phyloP scores from a whole-genome alignment of 2,797 vertebrate genomes.

The Lepidocolaptes lacrymiger region DNA sequence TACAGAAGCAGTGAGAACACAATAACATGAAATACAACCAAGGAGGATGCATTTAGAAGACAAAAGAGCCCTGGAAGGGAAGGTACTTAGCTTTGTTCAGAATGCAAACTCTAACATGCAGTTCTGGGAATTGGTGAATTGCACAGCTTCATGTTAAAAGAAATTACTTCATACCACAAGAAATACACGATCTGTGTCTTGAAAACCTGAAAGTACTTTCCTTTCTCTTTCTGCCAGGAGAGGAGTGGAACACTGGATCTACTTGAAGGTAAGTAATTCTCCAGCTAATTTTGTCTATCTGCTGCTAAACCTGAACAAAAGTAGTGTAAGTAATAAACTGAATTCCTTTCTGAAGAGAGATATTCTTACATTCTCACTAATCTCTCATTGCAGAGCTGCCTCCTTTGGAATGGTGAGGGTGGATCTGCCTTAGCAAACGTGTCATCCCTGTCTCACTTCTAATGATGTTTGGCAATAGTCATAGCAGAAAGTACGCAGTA shows the following conservation, averaged over 20 bases:
- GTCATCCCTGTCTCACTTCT: background rate
- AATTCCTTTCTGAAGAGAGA: background rate
- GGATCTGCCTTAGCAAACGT: background rate
- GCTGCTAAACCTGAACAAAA: background rate
- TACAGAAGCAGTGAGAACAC: conserved; percentile 45
- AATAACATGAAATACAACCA: conserved; percentile 30
- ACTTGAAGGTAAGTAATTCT: conserved; percentile 2
- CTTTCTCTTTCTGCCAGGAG: conserved; percentile 2
- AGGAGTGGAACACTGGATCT: background rate
- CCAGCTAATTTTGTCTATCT: conserved; percentile 22
- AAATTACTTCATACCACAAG: conserved; percentile 38
- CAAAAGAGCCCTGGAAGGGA: conserved; percentile 29
- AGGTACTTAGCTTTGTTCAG: conserved; percentile 53
- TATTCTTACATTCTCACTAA: background rate
- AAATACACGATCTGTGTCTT: background rate
- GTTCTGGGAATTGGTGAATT: conserved; percentile 48
- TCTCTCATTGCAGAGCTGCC: background rate
- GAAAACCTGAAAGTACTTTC: conserved; percentile 29
- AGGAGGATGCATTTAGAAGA: conserved; percentile 64
- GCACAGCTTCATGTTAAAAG: conserved; percentile 24
- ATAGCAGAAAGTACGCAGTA: background rate
- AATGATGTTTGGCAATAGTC: background rate
- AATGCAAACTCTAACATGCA: conserved; percentile 13
- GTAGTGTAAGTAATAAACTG: background rate
- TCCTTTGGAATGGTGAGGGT: background rate